These are phyloP conservation scores for Trissolcus basalis DNA, from an alignment of 1,140 invertebrate genomes.

Conservation along the genomic window DNA sequence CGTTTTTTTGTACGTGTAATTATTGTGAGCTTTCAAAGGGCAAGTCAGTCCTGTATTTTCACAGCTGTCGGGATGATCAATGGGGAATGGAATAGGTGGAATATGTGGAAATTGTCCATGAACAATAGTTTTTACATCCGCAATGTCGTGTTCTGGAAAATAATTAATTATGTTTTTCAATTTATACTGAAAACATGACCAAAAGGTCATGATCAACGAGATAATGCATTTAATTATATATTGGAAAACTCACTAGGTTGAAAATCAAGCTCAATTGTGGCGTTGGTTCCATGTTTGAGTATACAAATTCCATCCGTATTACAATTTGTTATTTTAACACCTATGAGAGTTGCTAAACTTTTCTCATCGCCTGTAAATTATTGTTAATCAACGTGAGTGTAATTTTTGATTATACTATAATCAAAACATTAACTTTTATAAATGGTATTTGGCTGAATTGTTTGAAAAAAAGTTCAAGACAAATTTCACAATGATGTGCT, in stretches of 20 bases:
- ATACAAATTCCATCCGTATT: not conserved
- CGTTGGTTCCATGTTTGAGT: slow-evolving; percentile 11
- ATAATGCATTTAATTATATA: not conserved
- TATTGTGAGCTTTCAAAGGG: slow-evolving; percentile 15
- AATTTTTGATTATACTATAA: too few species aligned
- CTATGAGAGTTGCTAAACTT: slow-evolving; percentile 8
- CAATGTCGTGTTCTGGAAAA: slow-evolving; percentile 11
- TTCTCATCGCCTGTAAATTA: not conserved
- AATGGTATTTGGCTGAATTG: too few species aligned
- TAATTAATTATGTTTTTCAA: too few species aligned
- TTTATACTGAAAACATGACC: too few species aligned
- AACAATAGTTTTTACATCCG: not conserved
- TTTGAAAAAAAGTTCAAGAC: too few species aligned
- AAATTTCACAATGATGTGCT: too few species aligned
- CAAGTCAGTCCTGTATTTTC: slow-evolving; percentile 4
- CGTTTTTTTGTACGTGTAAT: slow-evolving; percentile 10
- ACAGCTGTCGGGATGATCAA: slow-evolving; percentile 7
- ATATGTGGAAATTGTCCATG: slow-evolving; percentile 1
- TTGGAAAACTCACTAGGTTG: slow-evolving; percentile 12
- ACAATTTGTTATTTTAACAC: slow-evolving; percentile 3
- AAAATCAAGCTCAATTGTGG: slow-evolving; percentile 23
- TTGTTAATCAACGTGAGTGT: too few species aligned
- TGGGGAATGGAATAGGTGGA: slow-evolving; percentile 5
- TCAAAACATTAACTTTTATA: too few species aligned
- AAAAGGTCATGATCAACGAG: too few species aligned